These are phyloP conservation scores for Hystrix brachyura DNA, from an alignment of 2,113 vertebrate genomes.

Conservation along the genomic window DNA sequence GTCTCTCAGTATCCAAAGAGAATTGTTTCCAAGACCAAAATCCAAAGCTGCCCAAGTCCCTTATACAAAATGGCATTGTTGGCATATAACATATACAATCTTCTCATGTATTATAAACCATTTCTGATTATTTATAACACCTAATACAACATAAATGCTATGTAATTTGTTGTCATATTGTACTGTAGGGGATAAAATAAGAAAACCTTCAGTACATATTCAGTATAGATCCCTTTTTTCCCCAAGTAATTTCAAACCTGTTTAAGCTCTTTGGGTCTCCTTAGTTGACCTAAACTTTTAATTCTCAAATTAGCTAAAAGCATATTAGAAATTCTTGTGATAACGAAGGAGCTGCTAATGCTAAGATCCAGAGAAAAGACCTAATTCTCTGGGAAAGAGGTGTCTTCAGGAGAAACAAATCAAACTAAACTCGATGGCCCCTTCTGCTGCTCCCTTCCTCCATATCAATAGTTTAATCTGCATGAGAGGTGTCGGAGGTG, in stretches of 20 bases:
- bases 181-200: too few species aligned
- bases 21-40: not conserved
- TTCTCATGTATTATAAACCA: not conserved
- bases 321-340: not conserved
- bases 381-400: not conserved
- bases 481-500: not conserved
- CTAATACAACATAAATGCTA: not conserved
- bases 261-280: not conserved
- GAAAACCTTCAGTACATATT: not conserved
- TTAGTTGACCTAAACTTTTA: conserved; percentile 25
- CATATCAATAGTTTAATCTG: conserved; percentile 56
- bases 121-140: not conserved
- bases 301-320: not conserved
- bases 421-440: conserved; percentile 37
- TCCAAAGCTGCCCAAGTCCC: not conserved
- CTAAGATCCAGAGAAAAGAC: not conserved
- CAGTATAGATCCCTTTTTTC: too few species aligned
- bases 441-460: conserved; percentile 30
- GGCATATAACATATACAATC: not conserved
- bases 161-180: not conserved
- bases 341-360: not conserved
- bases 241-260: not conserved
- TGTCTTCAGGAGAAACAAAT: not conserved
- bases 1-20: not conserved
- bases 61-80: not conserved